A percentile compares a stretch with the other conserved stretches of the same genome.
These are phyloP conservation scores for Phrynocephalus guinanensis DNA, from an alignment of 2,797 vertebrate genomes.

Conservation along the genomic window DNA sequence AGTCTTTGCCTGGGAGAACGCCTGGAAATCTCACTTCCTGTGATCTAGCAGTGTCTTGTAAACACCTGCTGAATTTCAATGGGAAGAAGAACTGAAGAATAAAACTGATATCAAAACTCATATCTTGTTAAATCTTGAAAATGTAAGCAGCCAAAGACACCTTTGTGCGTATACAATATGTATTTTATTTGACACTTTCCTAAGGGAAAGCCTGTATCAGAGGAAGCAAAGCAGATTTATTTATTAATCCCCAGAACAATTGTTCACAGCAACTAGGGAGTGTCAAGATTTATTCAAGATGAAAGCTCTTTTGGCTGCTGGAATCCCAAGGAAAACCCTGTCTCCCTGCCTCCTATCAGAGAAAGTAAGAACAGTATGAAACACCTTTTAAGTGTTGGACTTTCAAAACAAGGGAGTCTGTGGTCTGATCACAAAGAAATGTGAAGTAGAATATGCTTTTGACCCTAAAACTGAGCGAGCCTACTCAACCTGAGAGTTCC, in stretches of 20 bases:
- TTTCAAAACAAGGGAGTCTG: neutral
- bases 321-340: neutral
- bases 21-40: neutral
- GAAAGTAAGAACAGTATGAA: neutral
- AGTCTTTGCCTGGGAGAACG: neutral
- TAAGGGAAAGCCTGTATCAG: neutral
- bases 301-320: neutral
- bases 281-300: neutral
- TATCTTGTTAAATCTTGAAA: neutral
- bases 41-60: neutral
- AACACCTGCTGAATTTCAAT: neutral
- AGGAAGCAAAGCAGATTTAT: neutral
- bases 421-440: constrained; percentile 2
- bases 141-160: neutral
- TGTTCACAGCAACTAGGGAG: neutral
- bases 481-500: neutral
- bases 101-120: neutral
- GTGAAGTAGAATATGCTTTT: neutral
- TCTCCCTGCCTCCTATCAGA: neutral
- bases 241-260: neutral
- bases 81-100: neutral
- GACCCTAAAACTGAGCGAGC: neutral
- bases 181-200: neutral
- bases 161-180: neutral
- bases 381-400: neutral